Base-by-base conservation (phyloP, 2,888 invertebrate genomes). In the Microchrysa polita region DNA sequence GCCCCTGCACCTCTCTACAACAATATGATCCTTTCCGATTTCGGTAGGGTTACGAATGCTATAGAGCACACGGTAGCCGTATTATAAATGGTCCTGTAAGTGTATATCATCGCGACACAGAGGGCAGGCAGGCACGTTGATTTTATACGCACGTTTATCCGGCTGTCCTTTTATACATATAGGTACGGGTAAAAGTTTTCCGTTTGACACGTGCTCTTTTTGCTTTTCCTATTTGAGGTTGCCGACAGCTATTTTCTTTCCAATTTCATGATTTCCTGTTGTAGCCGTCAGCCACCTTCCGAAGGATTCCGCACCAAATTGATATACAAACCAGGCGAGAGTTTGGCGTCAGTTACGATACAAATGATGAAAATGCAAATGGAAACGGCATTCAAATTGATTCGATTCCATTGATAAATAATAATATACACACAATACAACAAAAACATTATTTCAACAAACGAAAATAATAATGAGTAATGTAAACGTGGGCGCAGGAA, bases 121-220 rank as follows among this genome's bases (percentile, higher is more conserved):
- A n/a, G n/a, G n/a, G n/a, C n/a, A n/a, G n/a, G n/a, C n/a, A n/a
- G n/a, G 48, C 16, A 48, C 48, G 48, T 12, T 48, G 48, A 48
- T 7, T 48, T 7, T 34, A 7, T 34, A 52, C 52, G 52, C 52
- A 57, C 27, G 23, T 57, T 57, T 57, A 57, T 20, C 40, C 14
- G 12, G 18, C n/a, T n/a, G n/a, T n/a, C n/a, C n/a, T n/a, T n/a
- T n/a, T n/a, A n/a, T 20, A 20, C 27, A 16, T 27, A 14, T 14
- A 9, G n/a, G 40, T 34, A 60, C 20, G n/a, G n/a, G 60, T 60
- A 34, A 27, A 27, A 60, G 74, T 67, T 44, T n/a, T 69, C 22
- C 59, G 42, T 71, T 75, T 75, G 73, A 69, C 75, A 75, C 75
- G 75, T 75, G 75, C 60, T 73, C 57, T 71, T 52, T 69, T 71